A percentile compares a stretch with the other conserved stretches of the same genome.
Evolutionary conservation across 2,797 vertebrate species (phyloP).

Genomic region (Enteromius treurensis): DNA sequence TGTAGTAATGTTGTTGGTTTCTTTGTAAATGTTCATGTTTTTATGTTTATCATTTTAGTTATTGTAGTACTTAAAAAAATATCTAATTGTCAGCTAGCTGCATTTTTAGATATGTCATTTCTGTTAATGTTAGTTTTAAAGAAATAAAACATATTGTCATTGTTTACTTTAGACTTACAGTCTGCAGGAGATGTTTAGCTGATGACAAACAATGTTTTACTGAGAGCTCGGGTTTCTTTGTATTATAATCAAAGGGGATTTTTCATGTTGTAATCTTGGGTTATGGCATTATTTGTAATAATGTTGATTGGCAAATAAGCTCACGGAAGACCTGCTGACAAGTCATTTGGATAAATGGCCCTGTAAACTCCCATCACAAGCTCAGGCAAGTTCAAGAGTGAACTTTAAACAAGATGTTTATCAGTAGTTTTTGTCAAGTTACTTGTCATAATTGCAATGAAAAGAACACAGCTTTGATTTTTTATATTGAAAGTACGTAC

Average conservation of each 20-base stretch:
- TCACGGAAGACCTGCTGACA: slow-evolving; percentile 39
- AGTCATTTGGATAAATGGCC: slow-evolving; percentile 48
- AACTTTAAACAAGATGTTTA: slow-evolving; percentile 50
- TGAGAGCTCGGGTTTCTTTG: slow-evolving; percentile 47
- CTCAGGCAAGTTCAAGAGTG: slow-evolving; percentile 37
- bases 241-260: slow-evolving; percentile 55
- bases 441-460: slow-evolving; percentile 38
- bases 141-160: not conserved
- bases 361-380: slow-evolving; percentile 54
- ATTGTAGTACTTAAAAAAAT: not conserved
- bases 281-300: slow-evolving; percentile 52
- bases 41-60: not conserved
- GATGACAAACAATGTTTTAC: slow-evolving; percentile 42
- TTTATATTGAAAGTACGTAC: slow-evolving; percentile 5
- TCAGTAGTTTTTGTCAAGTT: slow-evolving; percentile 13
- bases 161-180: not conserved
- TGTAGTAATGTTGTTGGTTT: not conserved
- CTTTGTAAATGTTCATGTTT: not conserved
- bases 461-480: not conserved
- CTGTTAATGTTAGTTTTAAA: not conserved
- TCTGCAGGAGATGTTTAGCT: slow-evolving; percentile 11
- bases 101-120: not conserved
- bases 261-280: slow-evolving; percentile 39
- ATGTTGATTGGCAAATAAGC: slow-evolving; percentile 30
- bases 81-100: not conserved